phyloP scores from a whole-genome alignment of 2,797 vertebrate genomes.

The Lepus oiostolus region DNA sequence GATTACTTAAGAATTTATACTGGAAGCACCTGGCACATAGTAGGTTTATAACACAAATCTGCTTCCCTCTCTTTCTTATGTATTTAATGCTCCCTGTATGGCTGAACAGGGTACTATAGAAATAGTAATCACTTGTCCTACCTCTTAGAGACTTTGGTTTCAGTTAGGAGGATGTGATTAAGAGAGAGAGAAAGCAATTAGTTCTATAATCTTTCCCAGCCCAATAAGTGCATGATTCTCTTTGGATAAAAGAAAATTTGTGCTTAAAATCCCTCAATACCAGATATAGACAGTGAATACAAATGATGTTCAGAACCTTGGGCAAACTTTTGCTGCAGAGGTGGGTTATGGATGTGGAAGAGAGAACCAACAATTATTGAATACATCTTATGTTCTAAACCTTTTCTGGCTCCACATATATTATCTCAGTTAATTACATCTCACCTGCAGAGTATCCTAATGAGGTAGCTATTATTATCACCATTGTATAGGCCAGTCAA shows the following conservation, averaged over 20 bases:
- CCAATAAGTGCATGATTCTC: not conserved
- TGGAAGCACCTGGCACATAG: not conserved
- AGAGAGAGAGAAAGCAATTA: not conserved
- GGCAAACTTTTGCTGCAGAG: not conserved
- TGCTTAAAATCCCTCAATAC: not conserved
- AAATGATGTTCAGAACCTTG: not conserved
- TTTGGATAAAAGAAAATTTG: not conserved
- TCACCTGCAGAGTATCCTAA: not conserved
- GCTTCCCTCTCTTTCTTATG: not conserved
- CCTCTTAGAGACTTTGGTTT: not conserved
- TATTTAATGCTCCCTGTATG: not conserved
- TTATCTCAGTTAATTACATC: not conserved
- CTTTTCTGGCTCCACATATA: not conserved
- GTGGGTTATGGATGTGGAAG: not conserved
- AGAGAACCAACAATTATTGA: not conserved
- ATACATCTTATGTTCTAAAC: not conserved
- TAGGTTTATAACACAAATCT: not conserved
- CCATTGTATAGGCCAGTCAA: not conserved
- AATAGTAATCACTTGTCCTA: not conserved
- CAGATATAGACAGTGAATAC: not conserved
- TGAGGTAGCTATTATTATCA: not conserved
- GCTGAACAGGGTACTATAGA: not conserved
- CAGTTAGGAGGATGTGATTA: not conserved
- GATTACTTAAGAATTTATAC: not conserved
- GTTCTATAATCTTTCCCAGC: not conserved